Evolutionary conservation across 2,888 invertebrate genomes (phyloP), one percentile per base, ranked within the genome.

Genomic region (Dione vanillae): DNA sequence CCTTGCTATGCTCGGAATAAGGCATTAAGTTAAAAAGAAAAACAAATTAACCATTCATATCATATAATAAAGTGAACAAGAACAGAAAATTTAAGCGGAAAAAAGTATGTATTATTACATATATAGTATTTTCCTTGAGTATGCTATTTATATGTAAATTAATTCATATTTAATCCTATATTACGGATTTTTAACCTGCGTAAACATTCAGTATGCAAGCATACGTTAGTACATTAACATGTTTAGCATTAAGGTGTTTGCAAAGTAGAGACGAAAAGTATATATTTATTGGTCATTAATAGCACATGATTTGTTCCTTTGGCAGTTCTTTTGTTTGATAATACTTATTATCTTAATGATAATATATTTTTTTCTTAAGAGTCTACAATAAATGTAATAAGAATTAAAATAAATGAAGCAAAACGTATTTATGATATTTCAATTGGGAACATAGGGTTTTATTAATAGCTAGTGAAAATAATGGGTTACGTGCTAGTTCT

Each of bases 121-220:
- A n/a, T n/a, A n/a, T 27, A 27, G 27, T 68, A 62, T 64, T 47
- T 54, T 69, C 64, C 62, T 64, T 64, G 54, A 69, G 54, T 54
- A 69, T 3, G 54, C 52, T 16, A 54, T 69, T 69, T 69, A 69
- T 69, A 64, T 69, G 68, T 54, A 69, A 69, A 69, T 69, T 64
- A 56, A 69, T 68, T 62, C 68, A 62, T 54, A 43, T 54, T 62
- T 43, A 62, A 64, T 52, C 40, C 47, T 40, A 69, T 54, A 37
- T 27, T 41, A 54, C 40, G 20, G 54, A 52, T 47, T 52, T 68
- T 54, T 64, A 64, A 54, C 54, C 47, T 69, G 52, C 54, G 68
- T 64, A 61, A 45, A 69, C 62, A 27, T 69, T 69, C 62, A 47
- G 20, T 69, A 68, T 56, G 62, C n/a, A 27, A 3, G 27, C 27